phyloP scores from a whole-genome alignment of 1,140 invertebrate species.

The Plectus sambesii region DNA sequence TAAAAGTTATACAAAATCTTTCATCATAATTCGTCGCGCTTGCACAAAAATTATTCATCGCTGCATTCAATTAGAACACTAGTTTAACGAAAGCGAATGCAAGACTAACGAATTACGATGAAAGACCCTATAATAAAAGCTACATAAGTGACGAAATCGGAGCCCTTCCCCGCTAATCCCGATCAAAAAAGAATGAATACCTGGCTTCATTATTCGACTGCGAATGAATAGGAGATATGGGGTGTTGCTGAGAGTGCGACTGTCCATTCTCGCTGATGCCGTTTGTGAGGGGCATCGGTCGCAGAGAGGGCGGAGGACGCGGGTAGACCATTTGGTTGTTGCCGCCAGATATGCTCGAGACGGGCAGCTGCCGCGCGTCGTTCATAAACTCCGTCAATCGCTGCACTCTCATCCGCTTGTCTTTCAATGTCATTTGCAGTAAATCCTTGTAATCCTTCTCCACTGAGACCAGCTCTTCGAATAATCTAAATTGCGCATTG shows the following conservation, averaged over 20 bases:
- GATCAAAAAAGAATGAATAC: too few relatives aligned
- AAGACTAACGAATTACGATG: too few relatives aligned
- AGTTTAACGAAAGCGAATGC: too few relatives aligned
- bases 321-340: constrained; percentile 1
- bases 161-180: too few relatives aligned
- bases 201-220: too few relatives aligned
- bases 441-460: constrained; percentile 30
- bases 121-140: too few relatives aligned
- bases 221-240: constrained; percentile 1
- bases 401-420: constrained; percentile 15
- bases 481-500: too few relatives aligned
- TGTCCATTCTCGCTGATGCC: constrained; percentile 15
- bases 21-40: too few relatives aligned
- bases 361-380: constrained; percentile 2
- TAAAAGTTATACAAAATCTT: too few relatives aligned
- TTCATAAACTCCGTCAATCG: constrained; percentile 4
- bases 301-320: constrained; percentile 1
- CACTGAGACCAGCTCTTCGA: constrained; percentile 29
- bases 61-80: too few relatives aligned
- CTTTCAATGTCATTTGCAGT: constrained; percentile 22
- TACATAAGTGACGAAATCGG: too few relatives aligned
- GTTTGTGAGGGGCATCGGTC: constrained; percentile 4
- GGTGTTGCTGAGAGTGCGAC: constrained; percentile 6
- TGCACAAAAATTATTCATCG: too few relatives aligned
- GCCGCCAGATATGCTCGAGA: constrained; percentile 4